A percentile compares a stretch with the other conserved stretches of the same genome.
phyloP scores from a whole-genome alignment of 37 sponge, comb jelly and placozoan species.

The Sycon ciliatum region DNA sequence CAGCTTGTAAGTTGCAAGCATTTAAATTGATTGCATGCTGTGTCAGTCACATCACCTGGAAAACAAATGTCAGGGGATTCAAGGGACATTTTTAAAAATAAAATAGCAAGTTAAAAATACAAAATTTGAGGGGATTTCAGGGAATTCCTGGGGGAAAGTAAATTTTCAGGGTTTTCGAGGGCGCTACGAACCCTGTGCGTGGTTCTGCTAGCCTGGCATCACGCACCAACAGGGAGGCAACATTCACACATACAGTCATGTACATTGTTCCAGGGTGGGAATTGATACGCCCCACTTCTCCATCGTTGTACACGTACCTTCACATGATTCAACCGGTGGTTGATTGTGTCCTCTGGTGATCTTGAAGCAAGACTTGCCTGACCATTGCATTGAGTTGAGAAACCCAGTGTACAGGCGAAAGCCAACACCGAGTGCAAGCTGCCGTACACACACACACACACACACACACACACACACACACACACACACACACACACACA shows the following conservation, averaged over 20 bases:
- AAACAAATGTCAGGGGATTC: no score
- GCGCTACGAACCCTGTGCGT: no score
- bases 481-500: slow-evolving; percentile 1
- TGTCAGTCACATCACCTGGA: no score
- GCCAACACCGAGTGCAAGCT: slow-evolving; percentile 35
- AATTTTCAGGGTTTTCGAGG: no score
- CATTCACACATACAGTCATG: slow-evolving; percentile 12
- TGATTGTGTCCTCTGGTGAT: slow-evolving; percentile 60
- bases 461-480: not conserved
- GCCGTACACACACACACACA: not conserved
- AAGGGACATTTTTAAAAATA: no score
- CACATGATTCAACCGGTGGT: slow-evolving; percentile 50
- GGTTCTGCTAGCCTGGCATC: no score
- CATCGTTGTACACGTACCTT: slow-evolving; percentile 20
- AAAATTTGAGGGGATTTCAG: no score
- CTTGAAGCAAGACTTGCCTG: slow-evolving; percentile 46
- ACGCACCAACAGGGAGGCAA: not conserved
- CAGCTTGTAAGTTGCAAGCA: no score
- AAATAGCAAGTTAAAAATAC: no score
- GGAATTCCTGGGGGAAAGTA: no score
- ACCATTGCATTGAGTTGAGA: not conserved
- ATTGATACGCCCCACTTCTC: no score
- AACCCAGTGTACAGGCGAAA: slow-evolving; percentile 57
- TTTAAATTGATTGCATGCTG: no score
- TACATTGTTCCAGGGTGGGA: not conserved